Evolutionary conservation across 2,113 vertebrate genomes (phyloP), one percentile per base, ranked within the genome.

Genomic region (Bettongia penicillata): DNA sequence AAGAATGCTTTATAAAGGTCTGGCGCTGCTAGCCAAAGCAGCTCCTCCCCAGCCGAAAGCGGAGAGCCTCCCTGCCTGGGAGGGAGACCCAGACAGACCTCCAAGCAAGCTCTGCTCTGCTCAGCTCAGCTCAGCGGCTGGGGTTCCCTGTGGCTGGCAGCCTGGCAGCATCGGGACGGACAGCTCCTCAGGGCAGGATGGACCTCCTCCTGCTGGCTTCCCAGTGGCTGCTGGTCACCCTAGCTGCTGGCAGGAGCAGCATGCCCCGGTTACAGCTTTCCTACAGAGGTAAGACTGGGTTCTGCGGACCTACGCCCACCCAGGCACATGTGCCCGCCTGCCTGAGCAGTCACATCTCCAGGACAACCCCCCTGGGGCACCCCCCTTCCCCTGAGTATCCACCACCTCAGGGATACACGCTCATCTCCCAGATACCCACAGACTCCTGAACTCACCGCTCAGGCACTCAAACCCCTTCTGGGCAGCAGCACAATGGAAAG

Each of bases 241-340:
- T 0, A 22, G 93, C 91, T n/a, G 92, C 53, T 89, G 95, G 48
- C 91, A 91, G 22, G 91, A 98, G 98, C 91, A 48, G 93, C 28
- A 48, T 96, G 94, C 98, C 98, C 94, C 98, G 98, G 43, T 97
- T 99, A 91, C 98, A 98, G 93, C 98, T 98, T 97, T 95, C 98
- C 96, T 98, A 98, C 95, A 93, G 94, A 98, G 98, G 98, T 98
- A 98, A 91, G 47, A 28, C 90, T 48, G n/a, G 16, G 48, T 90
- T 49, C 89, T 48, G n/a, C 7, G 5, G 89, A 47, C 89, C 48
- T 43, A 43, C 48, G 12, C 28, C 90, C 26, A 49, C 0, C 48
- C 89, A 8, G 43, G 10, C 89, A 43, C 47, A 2, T 22, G 0
- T 47, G 6, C 47, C n/a, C 48, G 19, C 22, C 47, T 8, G 8